A percentile compares a stretch with the other conserved stretches of the same genome.
phyloP scores from a whole-genome alignment of 2,113 vertebrate genomes.

The Polyodon spathula region DNA sequence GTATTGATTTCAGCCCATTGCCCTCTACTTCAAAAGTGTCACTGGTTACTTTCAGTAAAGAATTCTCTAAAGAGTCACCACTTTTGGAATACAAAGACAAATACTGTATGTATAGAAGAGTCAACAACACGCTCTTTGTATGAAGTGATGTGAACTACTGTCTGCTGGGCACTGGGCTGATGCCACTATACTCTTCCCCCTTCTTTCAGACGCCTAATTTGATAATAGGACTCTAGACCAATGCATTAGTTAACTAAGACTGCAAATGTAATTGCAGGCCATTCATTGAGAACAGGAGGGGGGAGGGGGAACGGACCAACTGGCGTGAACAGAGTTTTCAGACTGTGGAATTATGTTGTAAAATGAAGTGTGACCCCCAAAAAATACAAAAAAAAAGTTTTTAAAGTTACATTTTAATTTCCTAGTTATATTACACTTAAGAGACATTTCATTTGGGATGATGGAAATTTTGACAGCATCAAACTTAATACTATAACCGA shows the following conservation, averaged over 20 bases:
- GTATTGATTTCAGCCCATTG: conserved; percentile 1
- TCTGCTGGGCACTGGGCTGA: not conserved
- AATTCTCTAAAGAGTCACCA: not conserved
- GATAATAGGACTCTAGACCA: not conserved
- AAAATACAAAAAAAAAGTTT: not conserved
- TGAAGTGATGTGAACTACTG: not conserved
- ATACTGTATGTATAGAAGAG: not conserved
- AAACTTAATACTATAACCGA: no score
- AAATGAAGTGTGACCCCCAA: not conserved
- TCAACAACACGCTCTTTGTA: not conserved
- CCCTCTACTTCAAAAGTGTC: not conserved
- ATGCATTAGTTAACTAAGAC: not conserved
- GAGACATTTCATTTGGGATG: no score
- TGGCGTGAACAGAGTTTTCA: not conserved
- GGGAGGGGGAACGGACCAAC: not conserved
- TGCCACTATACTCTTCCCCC: not conserved
- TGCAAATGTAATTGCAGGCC: conserved; percentile 7
- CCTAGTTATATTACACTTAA: no score
- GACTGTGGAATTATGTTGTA: no score
- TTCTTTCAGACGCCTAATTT: not conserved
- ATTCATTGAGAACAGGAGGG: conserved; percentile 9
- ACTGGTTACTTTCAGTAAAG: not conserved
- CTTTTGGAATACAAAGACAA: not conserved
- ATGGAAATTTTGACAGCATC: no score
- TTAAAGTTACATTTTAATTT: no score